Base-by-base conservation (phyloP, 2,797 vertebrate genomes). In the Mus spretus region DNA sequence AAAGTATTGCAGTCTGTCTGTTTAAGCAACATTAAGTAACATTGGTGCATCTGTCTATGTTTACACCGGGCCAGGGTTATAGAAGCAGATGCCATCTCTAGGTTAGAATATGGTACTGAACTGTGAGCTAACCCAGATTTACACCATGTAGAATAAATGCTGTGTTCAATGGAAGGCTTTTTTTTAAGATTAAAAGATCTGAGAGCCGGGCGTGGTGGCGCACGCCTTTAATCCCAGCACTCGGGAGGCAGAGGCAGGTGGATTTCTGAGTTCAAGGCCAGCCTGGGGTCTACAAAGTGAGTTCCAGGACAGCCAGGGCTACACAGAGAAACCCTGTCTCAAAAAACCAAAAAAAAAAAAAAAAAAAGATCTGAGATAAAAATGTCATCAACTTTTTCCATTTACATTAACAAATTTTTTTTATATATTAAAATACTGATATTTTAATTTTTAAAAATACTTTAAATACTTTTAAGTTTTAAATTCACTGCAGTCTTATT, bases 391-490 rank as follows among this genome's bases (percentile, higher is more conserved):
- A 14, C 24, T 63, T 74, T 92, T 82, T 94, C 1, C 19, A 70
- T 86, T 96, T 77, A 44, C 57, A 61, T 65, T 94, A 85, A 70
- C 91, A 95, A 63, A 13, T 86, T 91, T 40, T 79, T 59, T 31
- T 40, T 75, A 61, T 61, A 70, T 37, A n/a, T 85, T 89, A 70
- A 90, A 93, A 50, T 65, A 81, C 83, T 50, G 47, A 28, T 53
- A 55, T 31, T 84, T 90, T 74, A 65, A 88, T 50, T 55, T 55
- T 86, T 82, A 89, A 96, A 79, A 78, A 53, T 7, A 63, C 24
- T 80, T 65, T 91, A 86, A 77, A 37, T 92, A 86, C 26, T 82
- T 94, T 31, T 17, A 10, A 84, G 28, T 80, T 89, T 65, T 96
- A n/a, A 90, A 89, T 85, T 83, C 63, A 61, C 57, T 75, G 37